A percentile compares a stretch with the other conserved stretches of the same genome.
Conservation (phyloP, 2,888 invertebrate genomes). For the Lycocerus yunnanus region DNA sequence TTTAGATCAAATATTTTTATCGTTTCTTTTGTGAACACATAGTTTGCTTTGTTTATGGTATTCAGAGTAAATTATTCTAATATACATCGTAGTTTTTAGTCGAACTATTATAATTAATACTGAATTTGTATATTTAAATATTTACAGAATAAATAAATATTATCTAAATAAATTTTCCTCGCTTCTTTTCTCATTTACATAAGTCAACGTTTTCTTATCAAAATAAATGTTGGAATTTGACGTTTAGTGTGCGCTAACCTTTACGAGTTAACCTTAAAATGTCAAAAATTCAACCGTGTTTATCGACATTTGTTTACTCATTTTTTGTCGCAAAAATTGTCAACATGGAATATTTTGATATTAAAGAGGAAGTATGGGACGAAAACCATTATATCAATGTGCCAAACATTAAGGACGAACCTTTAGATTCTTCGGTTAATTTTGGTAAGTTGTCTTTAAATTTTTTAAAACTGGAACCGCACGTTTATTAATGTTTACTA, state of each 20-base stretch:
- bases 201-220: not conserved
- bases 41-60: not conserved
- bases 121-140: conserved; percentile 29
- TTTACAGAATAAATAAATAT: conserved; percentile 21
- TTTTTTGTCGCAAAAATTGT: no score
- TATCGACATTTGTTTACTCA: no score
- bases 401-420: no score
- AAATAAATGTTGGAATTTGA: not conserved
- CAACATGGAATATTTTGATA: no score
- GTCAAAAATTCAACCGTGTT: no score
- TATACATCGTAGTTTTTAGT: not conserved
- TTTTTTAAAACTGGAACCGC: no score
- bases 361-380: no score
- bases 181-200: not conserved
- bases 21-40: not conserved
- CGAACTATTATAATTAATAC: conserved; percentile 8
- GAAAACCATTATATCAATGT: no score
- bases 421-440: no score
- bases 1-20: not conserved
- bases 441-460: no score
- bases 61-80: conserved; percentile 5
- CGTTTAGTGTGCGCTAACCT: not conserved
- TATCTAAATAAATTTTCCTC: not conserved
- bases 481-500: no score
- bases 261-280: no score